phyloP scores from a whole-genome alignment of 23 tunicate genomes.

The Styela plicata region DNA sequence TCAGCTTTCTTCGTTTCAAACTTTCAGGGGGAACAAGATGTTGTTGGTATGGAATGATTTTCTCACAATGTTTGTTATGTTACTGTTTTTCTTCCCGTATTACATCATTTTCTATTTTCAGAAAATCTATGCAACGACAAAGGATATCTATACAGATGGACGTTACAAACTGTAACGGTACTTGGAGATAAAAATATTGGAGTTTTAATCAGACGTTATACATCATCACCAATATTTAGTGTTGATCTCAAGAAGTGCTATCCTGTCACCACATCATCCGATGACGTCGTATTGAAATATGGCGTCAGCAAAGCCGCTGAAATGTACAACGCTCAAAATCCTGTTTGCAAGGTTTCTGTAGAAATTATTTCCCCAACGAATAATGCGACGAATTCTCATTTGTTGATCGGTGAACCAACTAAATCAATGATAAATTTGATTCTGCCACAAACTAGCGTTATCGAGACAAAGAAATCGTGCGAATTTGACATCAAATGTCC shows the following conservation, averaged over 20 bases:
- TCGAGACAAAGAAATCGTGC: background rate
- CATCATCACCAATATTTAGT: background rate
- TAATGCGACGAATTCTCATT: background rate
- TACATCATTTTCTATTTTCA: background rate
- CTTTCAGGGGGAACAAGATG: too few relatives aligned
- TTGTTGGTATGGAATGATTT: background rate
- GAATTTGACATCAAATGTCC: conserved; percentile 32
- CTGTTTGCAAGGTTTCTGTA: background rate
- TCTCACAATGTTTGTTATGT: background rate
- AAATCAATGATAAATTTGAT: background rate
- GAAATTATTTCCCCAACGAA: background rate
- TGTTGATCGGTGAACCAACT: background rate
- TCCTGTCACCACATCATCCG: background rate
- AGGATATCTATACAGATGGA: background rate
- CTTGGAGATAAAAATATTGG: background rate
- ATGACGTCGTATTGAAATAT: background rate
- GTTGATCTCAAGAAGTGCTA: background rate
- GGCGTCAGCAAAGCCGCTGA: background rate
- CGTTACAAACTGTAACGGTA: background rate
- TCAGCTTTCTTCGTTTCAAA: too few relatives aligned
- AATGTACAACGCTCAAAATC: background rate
- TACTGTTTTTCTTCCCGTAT: background rate
- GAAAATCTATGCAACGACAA: background rate
- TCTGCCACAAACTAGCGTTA: conserved; percentile 15
- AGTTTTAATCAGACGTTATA: background rate